Conservation (phyloP, 2,113 vertebrate genomes). For the Phocoena sinus region DNA sequence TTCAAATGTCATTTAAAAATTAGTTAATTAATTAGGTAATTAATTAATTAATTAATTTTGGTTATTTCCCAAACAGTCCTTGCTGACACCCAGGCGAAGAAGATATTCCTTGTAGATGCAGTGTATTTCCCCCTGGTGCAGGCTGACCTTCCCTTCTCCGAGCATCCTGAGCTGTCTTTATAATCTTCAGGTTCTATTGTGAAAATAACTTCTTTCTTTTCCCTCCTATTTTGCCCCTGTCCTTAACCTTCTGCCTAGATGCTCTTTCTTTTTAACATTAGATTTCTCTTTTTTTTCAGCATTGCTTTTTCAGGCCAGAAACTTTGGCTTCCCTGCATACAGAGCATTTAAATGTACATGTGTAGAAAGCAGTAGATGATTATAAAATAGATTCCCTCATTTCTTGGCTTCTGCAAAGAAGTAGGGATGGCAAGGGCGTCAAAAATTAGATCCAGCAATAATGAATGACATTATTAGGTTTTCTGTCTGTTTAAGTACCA, state of each 20-base stretch:
- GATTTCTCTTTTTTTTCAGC: background rate
- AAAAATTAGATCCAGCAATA: background rate
- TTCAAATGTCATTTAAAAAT: background rate
- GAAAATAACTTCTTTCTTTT: background rate
- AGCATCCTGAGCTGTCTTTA: background rate
- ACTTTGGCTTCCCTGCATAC: background rate
- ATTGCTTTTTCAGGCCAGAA: background rate
- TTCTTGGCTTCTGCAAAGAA: background rate
- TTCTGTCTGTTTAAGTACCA: background rate
- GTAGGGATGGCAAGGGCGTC: background rate
- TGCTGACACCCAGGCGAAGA: background rate
- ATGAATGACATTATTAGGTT: background rate
- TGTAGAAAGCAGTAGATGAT: background rate
- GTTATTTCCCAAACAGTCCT: background rate
- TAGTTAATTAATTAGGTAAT: too few species aligned
- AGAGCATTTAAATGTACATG: background rate
- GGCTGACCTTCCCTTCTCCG: background rate
- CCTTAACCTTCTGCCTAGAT: background rate
- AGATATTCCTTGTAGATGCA: too few species aligned
- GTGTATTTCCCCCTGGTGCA: background rate
- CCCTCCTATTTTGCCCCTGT: background rate
- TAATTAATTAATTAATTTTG: too few species aligned
- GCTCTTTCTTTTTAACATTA: background rate
- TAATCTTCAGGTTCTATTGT: background rate
- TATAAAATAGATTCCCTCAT: background rate